Base-by-base conservation (phyloP, 1,140 invertebrate genomes). In the Branchinecta lindahli region DNA sequence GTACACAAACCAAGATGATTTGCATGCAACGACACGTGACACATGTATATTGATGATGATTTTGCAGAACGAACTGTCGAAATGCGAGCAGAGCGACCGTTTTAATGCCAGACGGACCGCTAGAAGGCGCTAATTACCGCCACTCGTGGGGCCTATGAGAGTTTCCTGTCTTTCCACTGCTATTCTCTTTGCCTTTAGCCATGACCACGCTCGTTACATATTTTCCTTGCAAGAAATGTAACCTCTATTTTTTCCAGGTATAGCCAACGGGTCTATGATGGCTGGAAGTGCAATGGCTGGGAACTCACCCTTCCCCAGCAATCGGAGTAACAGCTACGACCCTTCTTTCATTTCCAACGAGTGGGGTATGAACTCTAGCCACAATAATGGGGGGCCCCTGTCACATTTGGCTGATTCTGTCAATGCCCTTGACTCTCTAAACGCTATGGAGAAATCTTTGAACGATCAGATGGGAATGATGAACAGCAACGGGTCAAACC, bases 361-460 rank as follows among this genome's bases (percentile, higher is more conserved):
- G 33, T 72, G 71, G 72, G 33, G 33, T 33, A 33, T 33, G 33
- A 65, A 44, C 69, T 74, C 45, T 72, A 47, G 74, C 72, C 77
- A 74, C 75, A 76, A 75, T 70, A 84, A 82, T 73, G 82, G 85
- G 71, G 83, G 82, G 73, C 87, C 89, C 45, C 77, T 91, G 8
- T 86, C 86, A 33, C 88, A 91, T 76, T 78, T 91, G n/a, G 88
- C 85, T 75, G 89, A 91, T 72, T 88, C 87, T 67, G 88, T 90
- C 67, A 91, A 89, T 77, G 89, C 89, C 7, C 81, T 94, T 66
- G 91, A 94, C 80, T 89, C 91, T 44, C 82, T 94, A 0, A 92
- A 91, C 78, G 90, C 91, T 45, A 93, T 94, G 87, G 91, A 94
- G 77, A 93, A 93, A 77, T 88, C 88, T 73, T 81, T 94, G 6